Base-by-base conservation (phyloP, 2,888 invertebrate genomes). In the Incurvaria masculella region DNA sequence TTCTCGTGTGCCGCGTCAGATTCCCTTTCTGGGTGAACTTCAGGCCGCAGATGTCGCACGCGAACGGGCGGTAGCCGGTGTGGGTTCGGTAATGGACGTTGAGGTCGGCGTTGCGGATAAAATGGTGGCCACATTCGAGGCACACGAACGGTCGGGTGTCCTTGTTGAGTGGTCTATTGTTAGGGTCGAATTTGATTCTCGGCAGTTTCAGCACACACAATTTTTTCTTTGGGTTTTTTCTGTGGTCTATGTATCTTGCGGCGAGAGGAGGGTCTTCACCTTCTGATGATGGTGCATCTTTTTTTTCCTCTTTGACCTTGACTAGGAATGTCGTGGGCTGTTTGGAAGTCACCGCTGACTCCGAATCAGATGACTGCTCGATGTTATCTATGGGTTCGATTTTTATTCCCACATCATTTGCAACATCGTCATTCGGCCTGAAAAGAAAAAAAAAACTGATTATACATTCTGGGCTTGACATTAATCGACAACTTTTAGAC, bases 21-120 rank as follows among this genome's bases (percentile, higher is more conserved):
- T 75, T 75, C 26, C 67, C 68, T 53, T 74, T 75, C 38, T 75
- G 75, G 0, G 69, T 66, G 44, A 75, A 76, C 1, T 67, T 63
- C 45, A 33, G 14, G 0, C 67, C 61, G 44, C 76, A 76, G 0
- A 74, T 64, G 23, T 69, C 68, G 16, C 76, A 75, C 0, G 67
- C 61, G 49, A 61, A 66, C 0, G 74, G 73, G 45, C 72, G 75
- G 0, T 68, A 65, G 0, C 75, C 75, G 0, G 64, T 61, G 48
- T 76, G 76, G 0, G 70, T 69, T n/a, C 68, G 67, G 42, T 65
- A 68, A 26, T 76, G 76, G 0, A 75, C 55, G 8, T 74, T 72
- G 2, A 76, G 44, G 14, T 75, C 75, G 0, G 71, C 69, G 20
- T 74, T 73, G 1, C 76, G 58, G 53, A 74, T 73, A 56, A 75